phyloP scores from a whole-genome alignment of 2,888 invertebrate species.

The Sthenelais limicola region DNA sequence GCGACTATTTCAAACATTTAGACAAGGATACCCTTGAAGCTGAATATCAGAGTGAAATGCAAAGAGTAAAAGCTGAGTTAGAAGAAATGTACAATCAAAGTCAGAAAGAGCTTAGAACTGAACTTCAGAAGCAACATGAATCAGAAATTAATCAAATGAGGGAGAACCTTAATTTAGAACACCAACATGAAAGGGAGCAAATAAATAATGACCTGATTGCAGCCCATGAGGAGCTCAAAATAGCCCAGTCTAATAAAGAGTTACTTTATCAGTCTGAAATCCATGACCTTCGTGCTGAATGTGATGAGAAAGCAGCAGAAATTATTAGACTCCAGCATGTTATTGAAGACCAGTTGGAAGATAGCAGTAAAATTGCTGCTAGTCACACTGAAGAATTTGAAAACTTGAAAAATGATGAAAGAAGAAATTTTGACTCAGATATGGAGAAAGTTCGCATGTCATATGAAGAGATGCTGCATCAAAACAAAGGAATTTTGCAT shows the following conservation, averaged over 20 bases:
- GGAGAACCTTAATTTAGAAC: not conserved
- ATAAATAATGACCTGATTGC: slow-evolving; percentile 3
- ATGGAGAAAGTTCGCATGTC: not conserved
- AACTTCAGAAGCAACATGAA: slow-evolving; percentile 1
- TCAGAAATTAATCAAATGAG: slow-evolving; percentile 1
- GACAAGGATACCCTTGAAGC: slow-evolving; percentile 19
- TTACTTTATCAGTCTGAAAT: slow-evolving; percentile 6
- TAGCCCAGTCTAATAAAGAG: slow-evolving; percentile 1
- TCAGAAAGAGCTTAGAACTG: slow-evolving; percentile 35
- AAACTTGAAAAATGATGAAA: slow-evolving; percentile 37
- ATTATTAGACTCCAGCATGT: slow-evolving; percentile 18
- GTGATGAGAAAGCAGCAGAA: slow-evolving; percentile 17
- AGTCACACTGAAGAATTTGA: slow-evolving; percentile 41
- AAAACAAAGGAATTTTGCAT: slow-evolving; percentile 3
- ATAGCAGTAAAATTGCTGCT: slow-evolving; percentile 12
- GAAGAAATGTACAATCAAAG: slow-evolving; percentile 14
- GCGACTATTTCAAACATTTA: not conserved
- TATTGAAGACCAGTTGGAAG: slow-evolving; percentile 29
- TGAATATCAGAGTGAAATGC: slow-evolving; percentile 34
- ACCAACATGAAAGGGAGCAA: not conserved
- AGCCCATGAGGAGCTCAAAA: slow-evolving; percentile 8
- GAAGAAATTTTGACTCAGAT: slow-evolving; percentile 8
- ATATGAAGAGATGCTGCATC: slow-evolving; percentile 1
- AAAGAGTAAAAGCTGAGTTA: slow-evolving; percentile 30
- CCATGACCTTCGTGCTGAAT: not conserved